phyloP scores from a whole-genome alignment of 2,797 vertebrate genomes.

The Tarsius wallacei region DNA sequence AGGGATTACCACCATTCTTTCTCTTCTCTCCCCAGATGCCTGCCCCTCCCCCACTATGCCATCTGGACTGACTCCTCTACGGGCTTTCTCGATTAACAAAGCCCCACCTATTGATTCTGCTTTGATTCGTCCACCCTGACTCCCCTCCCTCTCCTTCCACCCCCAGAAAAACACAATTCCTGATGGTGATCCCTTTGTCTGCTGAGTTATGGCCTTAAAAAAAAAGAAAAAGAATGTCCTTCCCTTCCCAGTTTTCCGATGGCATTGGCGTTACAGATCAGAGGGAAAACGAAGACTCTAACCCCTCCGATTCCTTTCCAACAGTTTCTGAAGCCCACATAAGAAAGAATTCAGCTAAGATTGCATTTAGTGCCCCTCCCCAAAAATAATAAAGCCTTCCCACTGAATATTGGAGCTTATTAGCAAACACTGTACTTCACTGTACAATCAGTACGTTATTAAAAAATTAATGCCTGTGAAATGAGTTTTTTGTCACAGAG shows the following conservation, averaged over 20 bases:
- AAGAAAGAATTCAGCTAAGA: constrained; percentile 15
- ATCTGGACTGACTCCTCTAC: not conserved
- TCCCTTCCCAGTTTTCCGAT: not conserved
- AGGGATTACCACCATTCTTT: not conserved
- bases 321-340: not conserved
- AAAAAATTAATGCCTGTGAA: constrained; percentile 75
- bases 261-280: not conserved
- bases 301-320: not conserved
- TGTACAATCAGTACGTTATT: constrained; percentile 48
- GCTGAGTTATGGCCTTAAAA: not conserved
- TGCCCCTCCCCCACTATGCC: not conserved
- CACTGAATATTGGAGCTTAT: not conserved
- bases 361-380: not conserved
- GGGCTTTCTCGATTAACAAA: constrained; percentile 46
- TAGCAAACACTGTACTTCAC: constrained; percentile 52
- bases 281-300: not conserved
- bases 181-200: not conserved
- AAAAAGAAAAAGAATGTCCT: not conserved
- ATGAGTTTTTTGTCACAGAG: constrained; percentile 71
- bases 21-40: not conserved
- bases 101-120: constrained; percentile 3
- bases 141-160: not conserved
- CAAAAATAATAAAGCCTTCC: constrained; percentile 32
- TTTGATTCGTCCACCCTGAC: not conserved
- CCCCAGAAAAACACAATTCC: not conserved